Base-by-base conservation (phyloP, 2,797 vertebrate genomes). In the Triplophysa bombifrons region DNA sequence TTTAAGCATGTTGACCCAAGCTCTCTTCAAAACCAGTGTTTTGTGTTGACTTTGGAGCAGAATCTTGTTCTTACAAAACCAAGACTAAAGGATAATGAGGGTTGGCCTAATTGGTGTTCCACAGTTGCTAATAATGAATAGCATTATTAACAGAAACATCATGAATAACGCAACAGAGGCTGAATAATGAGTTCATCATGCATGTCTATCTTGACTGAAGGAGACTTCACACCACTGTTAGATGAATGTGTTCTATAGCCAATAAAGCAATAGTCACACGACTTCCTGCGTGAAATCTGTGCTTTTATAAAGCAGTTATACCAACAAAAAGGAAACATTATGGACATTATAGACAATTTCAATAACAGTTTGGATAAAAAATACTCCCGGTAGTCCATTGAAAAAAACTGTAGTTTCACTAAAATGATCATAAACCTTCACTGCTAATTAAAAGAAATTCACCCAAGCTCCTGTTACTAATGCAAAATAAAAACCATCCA, bases 41-140 rank as follows among this genome's bases (percentile, higher is more conserved):
- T 78, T 76, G 34, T 38, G 34, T 41, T 11, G 41, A 41, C 9
- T 65, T 58, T 75, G 27, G 48, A 76, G 67, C 65, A 66, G 48
- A 74, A 60, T 65, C 50, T 79, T 69, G 72, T 72, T 81, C 61
- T 78, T 69, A 56, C 68, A 48, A 55, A 77, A 68, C 48, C 55
- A 48, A 53, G 53, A 27, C 14, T 58, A 9, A 82, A 85, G 76
- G 67, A 70, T 70, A 50, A 78, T 50, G 30, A 68, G 22, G 25
- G 67, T 2, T 61, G n/a, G 25, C 66, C 55, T 70, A 58, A 76
- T 30, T 61, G 66, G 19, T 63, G 14, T 0, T 3, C 8, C 27
- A 56, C 30, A 55, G 20, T 55, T 44, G 63, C 30, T 71, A 34
- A 69, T 51, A 58, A 55, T 3, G 38, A 58, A 64, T 19, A n/a